Conservation (phyloP, 2,797 vertebrate genomes). For the Scarus forsteni region DNA sequence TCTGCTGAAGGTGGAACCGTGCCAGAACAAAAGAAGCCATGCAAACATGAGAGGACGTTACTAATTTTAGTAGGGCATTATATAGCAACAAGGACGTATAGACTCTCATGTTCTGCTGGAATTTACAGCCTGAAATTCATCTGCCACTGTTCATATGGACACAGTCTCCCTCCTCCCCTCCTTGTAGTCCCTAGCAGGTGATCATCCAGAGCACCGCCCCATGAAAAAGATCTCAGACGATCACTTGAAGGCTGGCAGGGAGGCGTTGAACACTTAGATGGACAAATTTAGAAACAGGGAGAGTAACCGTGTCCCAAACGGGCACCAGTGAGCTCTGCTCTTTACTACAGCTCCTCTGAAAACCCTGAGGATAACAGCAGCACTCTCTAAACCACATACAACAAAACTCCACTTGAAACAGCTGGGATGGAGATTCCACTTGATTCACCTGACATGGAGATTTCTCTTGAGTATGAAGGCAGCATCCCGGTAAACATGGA, state of each 20-base stretch:
- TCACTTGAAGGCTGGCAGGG: conserved; percentile 77
- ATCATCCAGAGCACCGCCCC: conserved; percentile 81
- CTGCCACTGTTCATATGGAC: conserved; percentile 19
- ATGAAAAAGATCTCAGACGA: conserved; percentile 74
- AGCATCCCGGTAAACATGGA: conserved; percentile 68
- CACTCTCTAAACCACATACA: neutral
- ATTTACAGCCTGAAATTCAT: conserved; percentile 47
- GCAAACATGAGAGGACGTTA: conserved; percentile 62
- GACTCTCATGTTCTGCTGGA: conserved; percentile 42
- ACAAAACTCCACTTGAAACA: too few relatives aligned
- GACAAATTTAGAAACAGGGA: conserved; percentile 82
- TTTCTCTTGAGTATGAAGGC: conserved; percentile 1
- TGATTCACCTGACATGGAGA: conserved; percentile 37
- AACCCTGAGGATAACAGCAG: conserved; percentile 3
- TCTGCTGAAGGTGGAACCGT: neutral
- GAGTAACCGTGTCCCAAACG: conserved; percentile 58
- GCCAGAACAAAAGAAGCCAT: conserved; percentile 10
- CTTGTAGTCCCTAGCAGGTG: conserved; percentile 70
- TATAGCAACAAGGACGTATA: conserved; percentile 24
- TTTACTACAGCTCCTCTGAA: neutral
- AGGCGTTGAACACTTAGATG: conserved; percentile 47
- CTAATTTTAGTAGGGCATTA: conserved; percentile 66
- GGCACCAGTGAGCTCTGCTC: conserved; percentile 31
- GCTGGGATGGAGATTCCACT: too few relatives aligned
- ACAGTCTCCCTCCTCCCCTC: neutral